Evolutionary conservation across 2,797 vertebrate species (phyloP), one percentile per base, ranked within the genome.

Genomic region (Bovichtus variegatus): DNA sequence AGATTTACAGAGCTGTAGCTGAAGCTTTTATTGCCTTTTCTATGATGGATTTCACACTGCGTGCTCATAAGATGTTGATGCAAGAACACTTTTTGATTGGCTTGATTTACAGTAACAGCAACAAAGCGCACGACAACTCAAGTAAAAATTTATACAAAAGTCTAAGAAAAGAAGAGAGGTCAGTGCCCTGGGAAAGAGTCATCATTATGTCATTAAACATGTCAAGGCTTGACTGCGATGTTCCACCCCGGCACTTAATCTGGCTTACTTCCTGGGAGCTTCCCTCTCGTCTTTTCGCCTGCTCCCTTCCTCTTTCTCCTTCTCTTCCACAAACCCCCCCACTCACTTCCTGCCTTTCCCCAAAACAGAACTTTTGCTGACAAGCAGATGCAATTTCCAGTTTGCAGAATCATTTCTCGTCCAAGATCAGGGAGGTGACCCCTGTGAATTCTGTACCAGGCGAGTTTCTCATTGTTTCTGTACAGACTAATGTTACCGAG

Each of bases 161-260:
- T 59, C 64, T 59, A 54, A 81, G 84, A 80, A 74, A 62, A 77
- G 72, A 57, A 59, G 43, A 59, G 40, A 78, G 86, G 85, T 89
- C 81, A 78, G 62, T 4, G 83, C 54, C 74, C 73, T 83, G 74
- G 73, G 72, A 80, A 76, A 87, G 83, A 82, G 85, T 87, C 74
- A 62, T 86, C 85, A 84, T 87, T 61, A 89, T 86, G 87, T 87
- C 78, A 82, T 91, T 87, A 86, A 88, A 91, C 92, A 84, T 82
- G 92, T 88, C 41, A 21, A 61, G 89, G 85, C 92, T 83, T 4
- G 84, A 85, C 64, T 47, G 51, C 70, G 38, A 25, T 44, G 49
- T 83, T 86, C 88, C 75, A 69, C 74, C 85, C 85, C 5, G 59
- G n/a, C n/a, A 44, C 83, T 38, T 82, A 87, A 89, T 84, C 77